Percentiles rank a stretch among this genome's conserved stretches.
Conservation (phyloP, 2,113 vertebrate species). For the Urocolius indicus region DNA sequence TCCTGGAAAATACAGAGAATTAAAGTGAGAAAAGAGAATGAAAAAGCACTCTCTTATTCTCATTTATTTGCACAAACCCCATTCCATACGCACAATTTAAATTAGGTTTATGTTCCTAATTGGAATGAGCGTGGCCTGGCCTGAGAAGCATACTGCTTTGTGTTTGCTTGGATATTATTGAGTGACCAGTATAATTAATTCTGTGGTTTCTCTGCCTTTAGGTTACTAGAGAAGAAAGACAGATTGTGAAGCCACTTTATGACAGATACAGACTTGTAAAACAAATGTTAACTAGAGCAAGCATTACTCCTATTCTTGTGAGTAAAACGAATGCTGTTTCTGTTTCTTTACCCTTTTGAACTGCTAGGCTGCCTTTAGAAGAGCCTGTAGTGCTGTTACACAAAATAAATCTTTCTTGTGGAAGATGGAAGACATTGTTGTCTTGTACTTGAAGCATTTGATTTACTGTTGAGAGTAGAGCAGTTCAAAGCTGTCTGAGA, state of each 20-base stretch:
- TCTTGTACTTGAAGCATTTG: neutral
- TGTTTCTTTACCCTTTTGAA: neutral
- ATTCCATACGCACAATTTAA: neutral
- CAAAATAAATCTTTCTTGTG: neutral
- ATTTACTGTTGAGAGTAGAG: neutral
- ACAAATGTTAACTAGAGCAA: slow-evolving; percentile 96
- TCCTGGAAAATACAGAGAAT: neutral
- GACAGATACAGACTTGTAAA: slow-evolving; percentile 96
- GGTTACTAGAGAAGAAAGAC: slow-evolving; percentile 94
- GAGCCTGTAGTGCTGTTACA: neutral
- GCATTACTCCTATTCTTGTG: slow-evolving; percentile 93
- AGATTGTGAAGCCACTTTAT: slow-evolving; percentile 94
- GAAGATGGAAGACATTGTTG: neutral
- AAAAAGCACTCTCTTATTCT: neutral
- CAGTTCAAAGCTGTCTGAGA: slow-evolving; percentile 8
- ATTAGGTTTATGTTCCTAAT: neutral
- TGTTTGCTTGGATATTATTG: slow-evolving; percentile 52
- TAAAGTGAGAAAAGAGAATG: neutral
- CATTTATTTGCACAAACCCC: neutral
- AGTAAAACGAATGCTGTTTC: slow-evolving; percentile 73
- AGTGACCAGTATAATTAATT: slow-evolving; percentile 65
- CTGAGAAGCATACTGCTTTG: slow-evolving; percentile 25
- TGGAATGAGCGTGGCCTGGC: neutral
- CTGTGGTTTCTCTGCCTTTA: slow-evolving; percentile 75
- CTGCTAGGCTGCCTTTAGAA: slow-evolving; percentile 16